Evolutionary conservation across 2,113 vertebrate genomes (phyloP), one percentile per base, ranked within the genome.

Genomic region (Mohoua ochrocephala): DNA sequence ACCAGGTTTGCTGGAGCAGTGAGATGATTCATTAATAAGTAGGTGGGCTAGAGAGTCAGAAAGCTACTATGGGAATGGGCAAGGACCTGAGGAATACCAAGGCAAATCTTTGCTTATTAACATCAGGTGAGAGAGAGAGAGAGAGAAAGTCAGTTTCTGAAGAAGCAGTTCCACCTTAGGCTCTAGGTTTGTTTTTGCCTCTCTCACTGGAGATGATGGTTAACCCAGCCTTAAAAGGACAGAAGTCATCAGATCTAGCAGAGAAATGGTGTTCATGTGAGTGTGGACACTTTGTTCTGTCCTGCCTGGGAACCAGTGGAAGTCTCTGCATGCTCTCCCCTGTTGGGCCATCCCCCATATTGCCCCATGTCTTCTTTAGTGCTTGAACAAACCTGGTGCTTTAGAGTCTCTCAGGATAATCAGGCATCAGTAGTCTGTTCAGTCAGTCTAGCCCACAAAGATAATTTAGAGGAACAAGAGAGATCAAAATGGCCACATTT

Each of bases 331-430:
- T 21, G 21, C 15, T 10, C 8, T 41, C 6, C 30, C 14, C 24
- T 27, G 0, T 6, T 57, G 49, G 12, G 22, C 27, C 2, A 2
- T 41, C 9, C 18, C 7, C 22, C 1, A 4, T 42, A 3, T 39
- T 84, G 33, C 44, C 37, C 16, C 4, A 7, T 27, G 33, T 8
- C 52, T 52, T 69, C 77, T 56, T 42, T 8, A 53, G 37, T n/a
- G 39, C 22, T 33, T 70, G 31, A 70, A n/a, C 61, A 56, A 60
- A 56, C 26, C 3, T 49, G 33, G 16, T 78, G 44, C 65, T 83
- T 89, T 31, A 74, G 35, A 20, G 9, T 20, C 6, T 61, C 47
- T 31, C 56, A 79, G 27, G 64, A 20, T 22, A 45, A 22, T 5
- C 54, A 18, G 21, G 5, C 39, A 81, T 18, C 44, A 53, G 31